These are phyloP conservation scores for Micromys minutus DNA, from an alignment of 2,113 vertebrate genomes.

Conservation along the genomic window DNA sequence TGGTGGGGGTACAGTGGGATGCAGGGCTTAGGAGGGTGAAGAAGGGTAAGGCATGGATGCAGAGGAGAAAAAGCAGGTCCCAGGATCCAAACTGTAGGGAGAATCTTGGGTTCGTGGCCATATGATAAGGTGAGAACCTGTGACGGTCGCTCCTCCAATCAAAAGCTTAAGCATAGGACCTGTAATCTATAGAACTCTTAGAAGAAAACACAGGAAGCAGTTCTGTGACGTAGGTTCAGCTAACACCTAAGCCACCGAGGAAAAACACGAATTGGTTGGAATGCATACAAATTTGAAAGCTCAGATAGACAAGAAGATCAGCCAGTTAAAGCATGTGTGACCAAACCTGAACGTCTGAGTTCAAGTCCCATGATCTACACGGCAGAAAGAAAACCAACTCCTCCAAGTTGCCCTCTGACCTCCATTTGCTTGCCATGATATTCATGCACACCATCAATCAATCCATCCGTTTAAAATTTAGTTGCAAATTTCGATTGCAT, in stretches of 20 bases:
- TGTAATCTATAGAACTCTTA: not conserved
- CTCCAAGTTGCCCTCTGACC: not conserved
- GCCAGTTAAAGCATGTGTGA: not conserved
- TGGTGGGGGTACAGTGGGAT: not conserved
- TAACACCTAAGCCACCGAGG: not conserved
- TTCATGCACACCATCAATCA: not conserved
- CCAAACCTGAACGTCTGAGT: not conserved
- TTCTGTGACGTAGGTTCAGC: not conserved
- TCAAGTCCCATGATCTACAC: not conserved
- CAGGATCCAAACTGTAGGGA: not conserved
- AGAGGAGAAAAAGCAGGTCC: not conserved
- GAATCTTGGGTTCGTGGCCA: not conserved
- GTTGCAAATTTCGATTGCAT: too few relatives aligned
- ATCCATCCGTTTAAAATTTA: not conserved
- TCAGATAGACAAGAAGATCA: not conserved
- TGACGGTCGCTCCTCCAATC: not conserved
- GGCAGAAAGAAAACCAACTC: not conserved
- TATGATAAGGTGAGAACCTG: not conserved
- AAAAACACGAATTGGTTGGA: not conserved
- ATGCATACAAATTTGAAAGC: not conserved
- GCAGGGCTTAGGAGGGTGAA: not conserved
- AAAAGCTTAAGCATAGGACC: not conserved
- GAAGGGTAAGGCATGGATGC: too few relatives aligned
- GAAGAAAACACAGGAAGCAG: not conserved
- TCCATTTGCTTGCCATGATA: not conserved